phyloP scores from a whole-genome alignment of 2,113 vertebrate species.

The Epinephelus cyanopodus region DNA sequence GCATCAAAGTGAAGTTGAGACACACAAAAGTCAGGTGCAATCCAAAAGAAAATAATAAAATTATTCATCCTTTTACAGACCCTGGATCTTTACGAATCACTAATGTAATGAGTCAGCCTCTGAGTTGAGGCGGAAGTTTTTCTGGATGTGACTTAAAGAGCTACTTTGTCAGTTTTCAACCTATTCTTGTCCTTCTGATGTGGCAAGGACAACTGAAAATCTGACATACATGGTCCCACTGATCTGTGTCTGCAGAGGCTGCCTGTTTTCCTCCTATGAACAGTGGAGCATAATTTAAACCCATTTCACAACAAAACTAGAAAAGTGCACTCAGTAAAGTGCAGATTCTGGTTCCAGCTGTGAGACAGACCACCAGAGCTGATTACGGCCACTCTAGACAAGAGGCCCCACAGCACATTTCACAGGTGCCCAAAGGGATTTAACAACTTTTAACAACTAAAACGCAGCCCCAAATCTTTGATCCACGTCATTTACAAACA shows the following conservation, averaged over 20 bases:
- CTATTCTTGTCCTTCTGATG: slow-evolving; percentile 14
- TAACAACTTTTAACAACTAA: too few species aligned
- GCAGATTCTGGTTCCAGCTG: too few species aligned
- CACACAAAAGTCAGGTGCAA: neutral
- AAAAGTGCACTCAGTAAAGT: too few species aligned
- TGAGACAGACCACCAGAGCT: too few species aligned
- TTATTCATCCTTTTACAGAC: slow-evolving; percentile 4
- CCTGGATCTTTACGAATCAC: neutral
- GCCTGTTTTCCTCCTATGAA: neutral
- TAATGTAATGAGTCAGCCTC: neutral
- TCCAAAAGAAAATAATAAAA: neutral
- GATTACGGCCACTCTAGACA: too few species aligned
- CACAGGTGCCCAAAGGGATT: too few species aligned
- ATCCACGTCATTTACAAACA: too few species aligned
- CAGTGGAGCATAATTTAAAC: too few species aligned
- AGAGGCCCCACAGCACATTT: too few species aligned
- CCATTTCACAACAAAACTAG: too few species aligned
- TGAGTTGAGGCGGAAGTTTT: neutral
- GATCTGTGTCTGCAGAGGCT: slow-evolving; percentile 10
- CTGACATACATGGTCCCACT: neutral
- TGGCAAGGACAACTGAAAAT: slow-evolving; percentile 7
- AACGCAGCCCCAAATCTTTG: too few species aligned
- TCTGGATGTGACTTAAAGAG: neutral
- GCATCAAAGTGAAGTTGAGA: slow-evolving; percentile 13
- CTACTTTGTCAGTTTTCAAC: slow-evolving; percentile 26